Base-by-base conservation (phyloP, 1,140 invertebrate genomes). In the Phortica variegata region DNA sequence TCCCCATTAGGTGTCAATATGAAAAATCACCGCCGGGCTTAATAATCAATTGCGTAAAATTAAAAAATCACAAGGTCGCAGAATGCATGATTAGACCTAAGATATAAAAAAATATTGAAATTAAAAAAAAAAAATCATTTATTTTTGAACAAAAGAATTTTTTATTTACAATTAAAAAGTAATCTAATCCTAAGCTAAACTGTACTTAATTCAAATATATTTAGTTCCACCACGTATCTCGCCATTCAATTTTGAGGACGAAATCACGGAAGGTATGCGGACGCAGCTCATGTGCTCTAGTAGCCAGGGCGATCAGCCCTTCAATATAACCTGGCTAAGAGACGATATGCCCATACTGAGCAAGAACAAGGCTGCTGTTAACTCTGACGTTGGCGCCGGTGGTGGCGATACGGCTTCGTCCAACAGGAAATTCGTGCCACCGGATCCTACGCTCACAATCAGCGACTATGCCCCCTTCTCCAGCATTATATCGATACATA, bases 281-380 rank as follows among this genome's bases (percentile, higher is more conserved):
- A 85, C 87, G 7, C 86, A 88, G 52, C 81, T 90, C 16, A 86
- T 88, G 20, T 92, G 90, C 73, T 86, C 84, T 48, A 83, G 88
- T 32, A 82, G 84, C 45, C 87, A 88, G 65, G 89, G 89, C 4
- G 88, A 90, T 65, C 78, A 83, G 47, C 88, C 89, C 1, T 79
- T 91, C 32, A 82, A 83, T 52, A 87, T 91, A 29, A 80, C 79
- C 7, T 89, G 87, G 86, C 76, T 77, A 32, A 77, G 83, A 49
- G 82, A 85, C 57, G 78, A 77, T 51, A 68, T 77, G 58, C 57
- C 76, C 16, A 68, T 71, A 21, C 29, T 56, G 9, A 63, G 43
- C n/a, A n/a, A n/a, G n/a, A n/a, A n/a, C n/a, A n/a, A n/a, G n/a
- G n/a, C n/a, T n/a, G n/a, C n/a, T n/a, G n/a, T n/a, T 41, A 50